These are phyloP conservation scores for Pangasianodon hypophthalmus DNA, from an alignment of 2,113 vertebrate genomes.

Conservation along the genomic window DNA sequence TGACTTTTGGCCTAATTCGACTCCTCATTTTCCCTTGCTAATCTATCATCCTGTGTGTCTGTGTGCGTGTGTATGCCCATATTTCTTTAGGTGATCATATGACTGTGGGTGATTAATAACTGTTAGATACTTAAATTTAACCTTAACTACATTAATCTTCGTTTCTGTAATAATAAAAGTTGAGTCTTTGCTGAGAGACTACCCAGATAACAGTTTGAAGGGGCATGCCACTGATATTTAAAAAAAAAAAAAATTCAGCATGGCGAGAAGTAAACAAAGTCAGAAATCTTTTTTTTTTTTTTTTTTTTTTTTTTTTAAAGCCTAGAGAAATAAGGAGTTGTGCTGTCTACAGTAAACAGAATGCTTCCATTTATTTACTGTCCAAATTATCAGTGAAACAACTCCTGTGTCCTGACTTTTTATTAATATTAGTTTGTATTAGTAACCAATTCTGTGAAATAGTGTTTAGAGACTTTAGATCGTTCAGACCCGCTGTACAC, in stretches of 20 bases:
- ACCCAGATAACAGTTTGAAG: slow-evolving; percentile 10
- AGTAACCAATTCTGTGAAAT: neutral
- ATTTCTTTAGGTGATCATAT: neutral
- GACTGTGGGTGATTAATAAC: neutral
- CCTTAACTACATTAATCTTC: slow-evolving; percentile 3
- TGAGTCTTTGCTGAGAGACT: neutral
- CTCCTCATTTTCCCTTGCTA: slow-evolving; percentile 6
- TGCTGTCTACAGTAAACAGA: neutral
- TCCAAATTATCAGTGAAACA: neutral
- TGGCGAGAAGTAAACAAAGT: neutral
- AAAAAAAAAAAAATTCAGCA: neutral
- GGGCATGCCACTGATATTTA: neutral
- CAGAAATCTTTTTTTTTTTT: neutral
- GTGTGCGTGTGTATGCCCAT: neutral
- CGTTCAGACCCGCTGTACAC: neutral
- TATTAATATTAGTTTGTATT: neutral
- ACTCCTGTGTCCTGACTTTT: neutral
- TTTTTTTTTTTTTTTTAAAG: neutral
- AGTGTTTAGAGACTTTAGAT: neutral
- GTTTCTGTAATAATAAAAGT: neutral
- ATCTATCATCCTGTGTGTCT: slow-evolving; percentile 20
- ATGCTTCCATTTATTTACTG: neutral
- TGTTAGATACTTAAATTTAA: neutral
- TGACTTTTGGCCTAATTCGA: slow-evolving; percentile 26
- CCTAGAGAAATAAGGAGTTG: neutral